These are phyloP conservation scores for Sinhomidia bicolor DNA, from an alignment of 2,888 invertebrate species.

Conservation along the genomic window DNA sequence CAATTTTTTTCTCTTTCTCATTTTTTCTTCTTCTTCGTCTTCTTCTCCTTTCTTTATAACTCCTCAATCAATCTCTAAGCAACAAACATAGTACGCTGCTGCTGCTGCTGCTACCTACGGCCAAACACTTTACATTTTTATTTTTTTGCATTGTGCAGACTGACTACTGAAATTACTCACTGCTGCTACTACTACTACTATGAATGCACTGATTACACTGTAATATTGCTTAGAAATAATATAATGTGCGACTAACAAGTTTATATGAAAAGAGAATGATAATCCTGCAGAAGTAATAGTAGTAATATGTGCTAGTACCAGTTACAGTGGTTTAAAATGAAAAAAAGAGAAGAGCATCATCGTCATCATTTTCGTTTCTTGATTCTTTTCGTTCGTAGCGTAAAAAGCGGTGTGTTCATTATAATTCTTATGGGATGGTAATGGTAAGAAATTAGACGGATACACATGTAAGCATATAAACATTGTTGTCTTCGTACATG, in stretches of 20 bases:
- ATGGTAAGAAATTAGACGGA: background rate
- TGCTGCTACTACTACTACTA: too few relatives aligned
- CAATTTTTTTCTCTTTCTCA: slow-evolving; percentile 51
- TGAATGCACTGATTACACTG: slow-evolving; percentile 31
- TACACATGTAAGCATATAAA: background rate
- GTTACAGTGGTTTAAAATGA: background rate
- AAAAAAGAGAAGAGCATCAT: background rate
- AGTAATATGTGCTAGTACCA: background rate
- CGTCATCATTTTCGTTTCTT: too few relatives aligned
- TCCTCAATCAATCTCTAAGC: slow-evolving; percentile 51
- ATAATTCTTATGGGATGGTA: background rate
- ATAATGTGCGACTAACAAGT: background rate
- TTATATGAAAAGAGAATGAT: background rate
- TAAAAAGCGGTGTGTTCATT: slow-evolving; percentile 37
- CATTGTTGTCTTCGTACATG: too few relatives aligned
- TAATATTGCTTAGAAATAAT: background rate
- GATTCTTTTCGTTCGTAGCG: slow-evolving; percentile 21
- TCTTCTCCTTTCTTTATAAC: slow-evolving; percentile 6
- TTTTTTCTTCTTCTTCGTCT: slow-evolving; percentile 17
- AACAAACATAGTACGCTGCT: background rate
- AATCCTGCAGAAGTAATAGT: background rate
- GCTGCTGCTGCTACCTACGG: background rate
- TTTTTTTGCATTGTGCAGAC: background rate
- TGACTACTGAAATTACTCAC: slow-evolving; percentile 37
- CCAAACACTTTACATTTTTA: slow-evolving; percentile 5